Evolutionary conservation across 2,888 invertebrate genomes (phyloP), one percentile per base, ranked within the genome.

Genomic region (Ornithoptera alexandrae): DNA sequence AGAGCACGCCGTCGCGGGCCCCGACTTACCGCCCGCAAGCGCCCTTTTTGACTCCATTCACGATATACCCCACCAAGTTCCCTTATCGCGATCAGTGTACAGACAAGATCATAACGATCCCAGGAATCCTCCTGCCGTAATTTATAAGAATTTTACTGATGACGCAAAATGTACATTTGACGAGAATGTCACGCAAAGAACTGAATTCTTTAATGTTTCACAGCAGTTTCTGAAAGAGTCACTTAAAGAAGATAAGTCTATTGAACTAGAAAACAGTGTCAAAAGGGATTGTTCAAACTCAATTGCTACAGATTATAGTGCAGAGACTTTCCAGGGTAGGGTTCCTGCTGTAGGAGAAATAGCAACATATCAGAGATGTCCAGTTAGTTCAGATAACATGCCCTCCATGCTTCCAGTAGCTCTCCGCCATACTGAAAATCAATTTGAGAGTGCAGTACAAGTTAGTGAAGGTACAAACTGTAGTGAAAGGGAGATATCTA

Each of bases 1-100:
- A 89, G 90, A 90, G 86, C 85, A 90, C 84, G 92, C 88, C 85
- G 85, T 88, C 87, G 87, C 85, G 84, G 84, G 83, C 73, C 79
- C 83, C 76, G 84, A 84, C 74, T 84, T 84, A 79, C 83, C 83
- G 79, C 81, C 76, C 75, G 79, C 76, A 72, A 72, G 81, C 73
- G 81, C 74, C 74, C 79, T 77, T 70, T 82, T 79, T 73, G 84
- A 85, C 76, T 77, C 82, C 77, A 79, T 85, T 71, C 81, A 84
- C 77, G 88, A 89, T 77, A 72, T 81, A 71, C 84, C 83, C 69
- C 83, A 81, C 71, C 87, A 84, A 74, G 78, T 83, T 71, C 74
- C 83, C 65, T 74, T 84, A 64, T 78, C 84, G 62, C 82, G 84
- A 68, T 83, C 85, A 39, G 72, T 85, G 60, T 89, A 85, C 74